Percentiles rank a stretch among this genome's conserved stretches.
Conservation (phyloP, 2,113 vertebrate genomes). For the Scopus umbretta region DNA sequence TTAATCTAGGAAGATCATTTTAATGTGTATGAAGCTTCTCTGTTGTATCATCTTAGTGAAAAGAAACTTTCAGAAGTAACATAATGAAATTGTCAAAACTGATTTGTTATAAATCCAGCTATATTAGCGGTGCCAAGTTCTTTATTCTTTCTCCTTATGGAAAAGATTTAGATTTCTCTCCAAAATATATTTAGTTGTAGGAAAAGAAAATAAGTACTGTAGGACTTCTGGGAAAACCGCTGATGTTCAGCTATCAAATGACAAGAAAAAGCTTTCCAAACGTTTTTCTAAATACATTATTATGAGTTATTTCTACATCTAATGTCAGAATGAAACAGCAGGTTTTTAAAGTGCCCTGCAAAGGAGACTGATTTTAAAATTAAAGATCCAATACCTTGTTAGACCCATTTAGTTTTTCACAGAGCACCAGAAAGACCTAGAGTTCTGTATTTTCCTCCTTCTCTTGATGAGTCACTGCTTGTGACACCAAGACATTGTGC, state of each 20-base stretch:
- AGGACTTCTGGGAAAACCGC: neutral
- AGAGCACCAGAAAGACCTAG: neutral
- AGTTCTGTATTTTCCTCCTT: neutral
- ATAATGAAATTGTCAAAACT: neutral
- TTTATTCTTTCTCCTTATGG: neutral
- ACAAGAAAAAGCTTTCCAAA: neutral
- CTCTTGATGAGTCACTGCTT: conserved; percentile 35
- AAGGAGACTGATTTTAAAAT: neutral
- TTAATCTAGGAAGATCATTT: neutral
- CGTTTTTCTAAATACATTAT: neutral
- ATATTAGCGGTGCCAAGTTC: neutral
- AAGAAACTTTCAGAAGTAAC: neutral
- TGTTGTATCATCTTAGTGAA: neutral
- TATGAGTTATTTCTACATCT: neutral
- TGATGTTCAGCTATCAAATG: neutral
- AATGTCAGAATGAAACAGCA: neutral
- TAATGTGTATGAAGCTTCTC: neutral
- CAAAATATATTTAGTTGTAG: neutral
- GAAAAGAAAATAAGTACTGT: neutral
- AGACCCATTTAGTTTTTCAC: neutral
- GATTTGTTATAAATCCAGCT: neutral
- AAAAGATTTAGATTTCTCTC: too few species aligned
- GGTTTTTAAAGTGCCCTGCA: neutral
- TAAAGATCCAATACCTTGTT: neutral
- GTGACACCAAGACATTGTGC: neutral